phyloP scores from a whole-genome alignment of 2,797 vertebrate genomes.

The Trichosurus vulpecula region DNA sequence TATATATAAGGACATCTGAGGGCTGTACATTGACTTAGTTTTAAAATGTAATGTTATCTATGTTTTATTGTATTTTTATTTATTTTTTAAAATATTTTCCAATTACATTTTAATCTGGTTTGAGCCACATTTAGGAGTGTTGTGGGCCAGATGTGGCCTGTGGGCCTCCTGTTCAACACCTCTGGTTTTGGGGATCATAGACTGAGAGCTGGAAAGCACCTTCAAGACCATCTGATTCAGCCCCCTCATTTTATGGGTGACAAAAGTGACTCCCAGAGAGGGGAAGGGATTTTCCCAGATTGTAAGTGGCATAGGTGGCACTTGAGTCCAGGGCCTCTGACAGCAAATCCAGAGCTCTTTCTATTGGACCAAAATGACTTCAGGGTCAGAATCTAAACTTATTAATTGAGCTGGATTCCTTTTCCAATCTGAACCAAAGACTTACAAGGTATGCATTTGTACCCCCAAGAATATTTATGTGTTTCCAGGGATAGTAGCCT shows the following conservation, averaged over 20 bases:
- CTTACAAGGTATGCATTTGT: conserved; percentile 77
- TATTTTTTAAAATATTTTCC: background rate
- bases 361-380: background rate
- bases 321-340: background rate
- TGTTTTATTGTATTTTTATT: background rate
- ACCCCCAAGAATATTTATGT: conserved; percentile 70
- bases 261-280: background rate
- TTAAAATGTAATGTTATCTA: background rate
- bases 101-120: background rate
- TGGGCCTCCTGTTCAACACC: background rate
- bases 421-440: conserved; percentile 78
- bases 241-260: background rate
- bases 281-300: background rate
- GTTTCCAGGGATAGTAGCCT: conserved; percentile 61
- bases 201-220: background rate
- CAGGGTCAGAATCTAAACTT: background rate
- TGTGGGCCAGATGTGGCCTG: background rate
- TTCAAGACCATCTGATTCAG: background rate
- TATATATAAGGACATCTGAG: background rate
- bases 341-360: background rate
- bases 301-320: background rate
- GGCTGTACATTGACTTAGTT: background rate
- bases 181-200: background rate
- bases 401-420: conserved; percentile 10
- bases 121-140: background rate